phyloP scores from a whole-genome alignment of 1,140 invertebrate species.

The Calephelis virginiensis region DNA sequence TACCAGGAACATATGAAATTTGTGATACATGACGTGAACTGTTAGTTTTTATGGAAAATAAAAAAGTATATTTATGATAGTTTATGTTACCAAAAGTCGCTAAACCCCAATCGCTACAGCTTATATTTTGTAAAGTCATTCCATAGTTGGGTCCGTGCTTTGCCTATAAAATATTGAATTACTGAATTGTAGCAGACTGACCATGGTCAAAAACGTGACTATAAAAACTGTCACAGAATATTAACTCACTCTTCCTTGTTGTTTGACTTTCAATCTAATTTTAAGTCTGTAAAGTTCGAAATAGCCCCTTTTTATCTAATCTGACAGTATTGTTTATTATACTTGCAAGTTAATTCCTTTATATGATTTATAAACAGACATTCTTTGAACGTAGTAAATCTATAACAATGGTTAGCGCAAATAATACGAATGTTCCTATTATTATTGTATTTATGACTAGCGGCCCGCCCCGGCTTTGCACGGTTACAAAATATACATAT shows the following conservation, averaged over 20 bases:
- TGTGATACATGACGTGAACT: no score
- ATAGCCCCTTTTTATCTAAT: conserved; percentile 20
- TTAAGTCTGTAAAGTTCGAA: conserved; percentile 21
- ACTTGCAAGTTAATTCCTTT: conserved; percentile 27
- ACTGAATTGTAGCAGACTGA: conserved; percentile 42
- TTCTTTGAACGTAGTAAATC: conserved; percentile 1
- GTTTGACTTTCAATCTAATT: conserved; percentile 29
- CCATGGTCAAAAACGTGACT: conserved; percentile 46
- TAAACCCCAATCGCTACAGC: neutral
- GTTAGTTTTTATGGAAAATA: no score
- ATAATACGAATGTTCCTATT: neutral
- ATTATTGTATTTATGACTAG: no score
- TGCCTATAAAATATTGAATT: conserved; percentile 45
- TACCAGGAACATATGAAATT: no score
- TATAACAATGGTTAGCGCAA: neutral
- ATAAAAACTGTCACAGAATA: conserved; percentile 57
- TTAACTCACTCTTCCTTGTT: conserved; percentile 33
- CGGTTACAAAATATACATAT: no score
- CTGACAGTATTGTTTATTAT: conserved; percentile 34
- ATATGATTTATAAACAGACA: conserved; percentile 26
- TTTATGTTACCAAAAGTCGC: no score
- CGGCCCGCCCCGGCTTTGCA: no score
- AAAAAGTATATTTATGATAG: no score
- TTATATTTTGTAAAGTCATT: conserved; percentile 23
- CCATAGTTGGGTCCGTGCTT: conserved; percentile 39